Percentiles rank a stretch among this genome's conserved stretches.
Conservation (phyloP, 2,888 invertebrate species). For the Drosophila tanythrix region DNA sequence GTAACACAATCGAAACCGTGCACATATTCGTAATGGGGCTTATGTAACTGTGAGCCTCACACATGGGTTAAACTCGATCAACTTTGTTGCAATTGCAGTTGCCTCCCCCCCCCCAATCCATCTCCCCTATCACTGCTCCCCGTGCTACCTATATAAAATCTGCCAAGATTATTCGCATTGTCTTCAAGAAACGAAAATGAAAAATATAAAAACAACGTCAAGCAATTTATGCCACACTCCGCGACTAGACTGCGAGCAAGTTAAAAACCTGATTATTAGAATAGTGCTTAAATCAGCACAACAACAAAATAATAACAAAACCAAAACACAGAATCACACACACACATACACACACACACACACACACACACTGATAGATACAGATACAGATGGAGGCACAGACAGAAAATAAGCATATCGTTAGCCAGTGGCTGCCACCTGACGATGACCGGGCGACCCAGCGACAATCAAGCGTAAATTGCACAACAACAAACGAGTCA, state of each 20-base stretch:
- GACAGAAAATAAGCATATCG: conserved; percentile 41
- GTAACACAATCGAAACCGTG: conserved; percentile 30
- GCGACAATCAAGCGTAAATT: conserved; percentile 56
- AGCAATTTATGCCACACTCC: conserved; percentile 56
- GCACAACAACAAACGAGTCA: conserved; percentile 50
- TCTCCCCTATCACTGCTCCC: no score
- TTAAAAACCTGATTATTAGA: conserved; percentile 68
- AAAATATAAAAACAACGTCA: conserved; percentile 22
- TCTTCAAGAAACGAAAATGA: conserved; percentile 30
- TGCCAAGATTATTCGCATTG: conserved; percentile 40
- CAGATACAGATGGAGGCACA: neutral
- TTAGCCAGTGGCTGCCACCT: conserved; percentile 46
- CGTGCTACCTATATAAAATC: conserved; percentile 3
- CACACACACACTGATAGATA: neutral
- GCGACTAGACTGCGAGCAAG: conserved; percentile 38
- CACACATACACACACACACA: neutral
- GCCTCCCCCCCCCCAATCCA: neutral
- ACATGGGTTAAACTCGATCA: conserved; percentile 34
- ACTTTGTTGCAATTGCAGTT: conserved; percentile 34
- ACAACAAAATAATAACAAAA: conserved; percentile 24
- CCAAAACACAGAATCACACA: conserved; percentile 11
- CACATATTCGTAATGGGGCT: neutral
- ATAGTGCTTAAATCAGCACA: conserved; percentile 53
- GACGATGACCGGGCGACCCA: conserved; percentile 56
- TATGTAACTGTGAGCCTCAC: conserved; percentile 14